Evolutionary conservation across 2,888 invertebrate species (phyloP).

Genomic region (Drosophila hamatofila): DNA sequence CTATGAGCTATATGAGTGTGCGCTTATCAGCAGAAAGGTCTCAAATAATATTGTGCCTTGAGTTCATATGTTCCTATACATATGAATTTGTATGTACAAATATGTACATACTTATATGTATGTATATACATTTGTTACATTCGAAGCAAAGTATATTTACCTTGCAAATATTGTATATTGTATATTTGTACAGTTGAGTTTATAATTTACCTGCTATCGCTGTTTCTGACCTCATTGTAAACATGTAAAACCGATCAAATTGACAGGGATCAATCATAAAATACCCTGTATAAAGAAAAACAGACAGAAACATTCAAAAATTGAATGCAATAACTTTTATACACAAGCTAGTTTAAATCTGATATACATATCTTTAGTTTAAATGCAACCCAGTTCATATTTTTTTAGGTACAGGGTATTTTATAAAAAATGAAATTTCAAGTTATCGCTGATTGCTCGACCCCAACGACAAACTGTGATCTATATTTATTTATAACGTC

Average conservation of each 20-base stretch:
- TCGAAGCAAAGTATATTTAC: not conserved
- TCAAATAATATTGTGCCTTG: not conserved
- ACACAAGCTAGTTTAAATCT: too few species aligned
- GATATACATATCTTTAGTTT: not conserved
- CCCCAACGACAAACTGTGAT: slow-evolving; percentile 14
- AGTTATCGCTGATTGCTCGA: slow-evolving; percentile 1
- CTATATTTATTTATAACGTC: slow-evolving; percentile 25
- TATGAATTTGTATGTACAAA: not conserved
- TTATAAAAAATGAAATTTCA: not conserved
- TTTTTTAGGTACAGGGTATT: slow-evolving; percentile 13
- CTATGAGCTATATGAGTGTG: slow-evolving; percentile 2
- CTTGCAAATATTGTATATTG: not conserved
- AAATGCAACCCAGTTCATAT: not conserved
- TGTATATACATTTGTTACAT: not conserved
- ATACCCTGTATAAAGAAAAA: slow-evolving; percentile 26
- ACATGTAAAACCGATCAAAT: not conserved
- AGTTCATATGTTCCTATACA: not conserved
- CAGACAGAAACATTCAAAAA: not conserved
- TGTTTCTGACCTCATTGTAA: slow-evolving; percentile 40
- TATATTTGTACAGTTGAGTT: slow-evolving; percentile 29
- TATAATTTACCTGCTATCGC: slow-evolving; percentile 31
- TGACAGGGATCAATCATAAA: not conserved
- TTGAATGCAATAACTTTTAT: not conserved
- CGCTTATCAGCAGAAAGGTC: not conserved
- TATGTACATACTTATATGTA: not conserved